Percentiles rank a stretch among this genome's conserved stretches.
Conservation (phyloP, 2,113 vertebrate species). For the Equus quagga region DNA sequence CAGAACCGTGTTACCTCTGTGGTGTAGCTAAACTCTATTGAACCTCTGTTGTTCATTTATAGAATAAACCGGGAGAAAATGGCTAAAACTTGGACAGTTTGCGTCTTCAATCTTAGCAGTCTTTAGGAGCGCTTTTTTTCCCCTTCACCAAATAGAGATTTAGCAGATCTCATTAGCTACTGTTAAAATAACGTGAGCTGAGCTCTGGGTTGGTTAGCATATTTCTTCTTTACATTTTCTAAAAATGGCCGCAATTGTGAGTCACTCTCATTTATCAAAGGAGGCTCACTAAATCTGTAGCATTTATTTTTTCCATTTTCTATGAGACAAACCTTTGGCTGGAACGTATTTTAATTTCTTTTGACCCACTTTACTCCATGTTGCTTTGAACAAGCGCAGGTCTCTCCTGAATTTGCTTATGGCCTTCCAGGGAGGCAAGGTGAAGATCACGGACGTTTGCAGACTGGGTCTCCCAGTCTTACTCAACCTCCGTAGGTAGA, state of each 20-base stretch:
- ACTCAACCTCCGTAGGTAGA: background rate
- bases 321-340: slow-evolving; percentile 75
- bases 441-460: slow-evolving; percentile 58
- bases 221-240: slow-evolving; percentile 80
- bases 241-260: slow-evolving; percentile 72
- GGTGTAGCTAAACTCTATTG: background rate
- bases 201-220: slow-evolving; percentile 70
- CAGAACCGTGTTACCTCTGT: background rate
- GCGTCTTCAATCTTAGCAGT: background rate
- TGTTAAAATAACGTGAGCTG: slow-evolving; percentile 66
- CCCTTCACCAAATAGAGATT: slow-evolving; percentile 11
- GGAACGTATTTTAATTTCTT: slow-evolving; percentile 80
- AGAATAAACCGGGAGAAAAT: background rate
- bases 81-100: slow-evolving; percentile 11
- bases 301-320: slow-evolving; percentile 76
- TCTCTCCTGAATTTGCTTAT: slow-evolving; percentile 72
- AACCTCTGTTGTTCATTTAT: background rate
- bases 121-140: background rate
- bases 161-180: slow-evolving; percentile 70
- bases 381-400: slow-evolving; percentile 70
- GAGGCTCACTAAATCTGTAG: slow-evolving; percentile 39
- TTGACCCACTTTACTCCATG: slow-evolving; percentile 66
- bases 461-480: slow-evolving; percentile 53
- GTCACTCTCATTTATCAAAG: slow-evolving; percentile 79
- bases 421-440: slow-evolving; percentile 61